Evolutionary conservation across 2,113 vertebrate genomes (phyloP).

Genomic region (Ellobius talpinus): DNA sequence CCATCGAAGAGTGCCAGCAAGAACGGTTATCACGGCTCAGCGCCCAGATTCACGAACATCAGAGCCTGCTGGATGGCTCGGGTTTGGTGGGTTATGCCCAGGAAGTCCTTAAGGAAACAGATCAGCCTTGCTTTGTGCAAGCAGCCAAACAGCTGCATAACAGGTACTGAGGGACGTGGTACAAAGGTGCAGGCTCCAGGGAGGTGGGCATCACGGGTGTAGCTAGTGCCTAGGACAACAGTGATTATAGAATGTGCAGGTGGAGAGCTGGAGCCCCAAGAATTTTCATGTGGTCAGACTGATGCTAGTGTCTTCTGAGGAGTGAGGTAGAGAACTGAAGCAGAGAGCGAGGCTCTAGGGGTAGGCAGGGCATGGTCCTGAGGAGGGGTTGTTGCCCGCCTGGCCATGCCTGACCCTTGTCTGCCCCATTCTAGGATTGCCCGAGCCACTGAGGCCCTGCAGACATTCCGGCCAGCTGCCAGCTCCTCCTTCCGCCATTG

Average conservation of each 20-base stretch:
- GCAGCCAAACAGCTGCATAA: slow-evolving; percentile 94
- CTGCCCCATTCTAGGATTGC: slow-evolving; percentile 87
- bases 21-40: slow-evolving; percentile 89
- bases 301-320: background rate
- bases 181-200: background rate
- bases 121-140: slow-evolving; percentile 96
- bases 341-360: background rate
- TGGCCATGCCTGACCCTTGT: slow-evolving; percentile 49
- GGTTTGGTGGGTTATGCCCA: slow-evolving; percentile 95
- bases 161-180: slow-evolving; percentile 85
- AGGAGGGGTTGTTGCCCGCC: background rate
- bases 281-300: background rate
- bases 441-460: slow-evolving; percentile 93
- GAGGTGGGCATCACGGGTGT: background rate
- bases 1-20: slow-evolving; percentile 91
- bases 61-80: slow-evolving; percentile 93
- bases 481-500: slow-evolving; percentile 94
- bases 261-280: background rate
- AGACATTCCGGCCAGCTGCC: slow-evolving; percentile 92
- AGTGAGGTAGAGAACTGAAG: background rate
- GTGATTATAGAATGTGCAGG: background rate
- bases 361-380: background rate
- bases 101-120: slow-evolving; percentile 96
- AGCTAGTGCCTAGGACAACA: background rate
- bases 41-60: slow-evolving; percentile 92